A percentile compares a stretch with the other conserved stretches of the same genome.
phyloP scores from a whole-genome alignment of 2,888 invertebrate species.

The Ashinkailepas kermadecensis region DNA sequence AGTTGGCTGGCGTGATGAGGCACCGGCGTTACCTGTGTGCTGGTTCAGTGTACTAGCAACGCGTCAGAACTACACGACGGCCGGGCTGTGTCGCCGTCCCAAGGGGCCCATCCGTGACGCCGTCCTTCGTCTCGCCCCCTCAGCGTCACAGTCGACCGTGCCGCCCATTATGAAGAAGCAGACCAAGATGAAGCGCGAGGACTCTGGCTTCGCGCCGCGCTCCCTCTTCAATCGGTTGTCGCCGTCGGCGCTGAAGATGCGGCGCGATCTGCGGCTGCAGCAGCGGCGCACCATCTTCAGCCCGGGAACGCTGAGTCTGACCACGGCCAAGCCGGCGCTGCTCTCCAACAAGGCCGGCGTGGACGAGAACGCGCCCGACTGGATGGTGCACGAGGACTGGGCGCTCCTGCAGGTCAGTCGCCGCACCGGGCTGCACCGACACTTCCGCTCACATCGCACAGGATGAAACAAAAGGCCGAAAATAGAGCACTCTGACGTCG shows the following conservation, averaged over 20 bases:
- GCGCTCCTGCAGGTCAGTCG: slow-evolving; percentile 61
- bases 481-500: not conserved
- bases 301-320: slow-evolving; percentile 31
- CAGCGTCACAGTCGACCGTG: slow-evolving; percentile 8
- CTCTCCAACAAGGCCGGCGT: slow-evolving; percentile 29
- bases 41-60: too few species aligned
- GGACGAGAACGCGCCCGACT: slow-evolving; percentile 54
- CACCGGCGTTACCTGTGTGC: too few species aligned
- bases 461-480: slow-evolving; percentile 18
- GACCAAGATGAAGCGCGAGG: slow-evolving; percentile 52
- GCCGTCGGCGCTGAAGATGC: slow-evolving; percentile 62
- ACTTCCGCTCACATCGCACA: not conserved
- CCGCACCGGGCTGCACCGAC: too few species aligned
- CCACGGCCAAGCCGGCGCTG: slow-evolving; percentile 36
- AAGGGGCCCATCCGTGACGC: too few species aligned
- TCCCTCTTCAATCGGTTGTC: slow-evolving; percentile 74
- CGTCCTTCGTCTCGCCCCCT: not conserved
- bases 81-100: too few species aligned
- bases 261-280: slow-evolving; percentile 52
- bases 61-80: too few species aligned
- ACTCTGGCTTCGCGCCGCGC: slow-evolving; percentile 65
- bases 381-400: slow-evolving; percentile 87
- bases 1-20: too few species aligned
- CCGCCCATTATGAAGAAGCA: slow-evolving; percentile 38
- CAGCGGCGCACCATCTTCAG: slow-evolving; percentile 30